Percentiles rank a stretch among this genome's conserved stretches.
These are phyloP conservation scores for Puffinus mauretanicus DNA, from an alignment of 2,113 vertebrate genomes.

Conservation along the genomic window DNA sequence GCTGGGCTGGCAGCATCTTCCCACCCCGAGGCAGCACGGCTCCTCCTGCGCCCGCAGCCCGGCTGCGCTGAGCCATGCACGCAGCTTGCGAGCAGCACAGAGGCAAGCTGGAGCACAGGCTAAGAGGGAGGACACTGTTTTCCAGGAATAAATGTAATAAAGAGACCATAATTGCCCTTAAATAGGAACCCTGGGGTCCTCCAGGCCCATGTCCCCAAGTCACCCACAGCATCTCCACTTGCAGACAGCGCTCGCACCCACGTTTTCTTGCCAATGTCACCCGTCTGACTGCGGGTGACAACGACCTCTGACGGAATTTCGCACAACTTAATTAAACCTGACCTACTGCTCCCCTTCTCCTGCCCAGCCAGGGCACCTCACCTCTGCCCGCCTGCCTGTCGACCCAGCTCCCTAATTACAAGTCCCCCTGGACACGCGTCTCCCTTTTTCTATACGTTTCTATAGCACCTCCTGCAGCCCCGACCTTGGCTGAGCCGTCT, in stretches of 20 bases:
- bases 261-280: neutral
- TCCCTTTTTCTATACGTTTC: neutral
- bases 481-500: neutral
- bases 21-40: no score
- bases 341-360: neutral
- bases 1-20: neutral
- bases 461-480: neutral
- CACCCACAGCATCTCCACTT: accelerated
- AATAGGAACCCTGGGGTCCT: neutral
- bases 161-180: neutral
- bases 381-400: neutral
- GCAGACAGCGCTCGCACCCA: accelerated
- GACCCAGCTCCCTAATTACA: neutral
- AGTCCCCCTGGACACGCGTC: accelerated
- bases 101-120: neutral
- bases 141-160: neutral
- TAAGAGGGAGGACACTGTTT: neutral
- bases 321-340: neutral
- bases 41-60: accelerated
- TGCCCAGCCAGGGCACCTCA: neutral
- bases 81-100: neutral
- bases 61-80: neutral
- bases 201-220: accelerated
- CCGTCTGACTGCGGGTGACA: accelerated
- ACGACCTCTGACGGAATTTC: neutral